A percentile compares a stretch with the other conserved stretches of the same genome.
phyloP scores from a whole-genome alignment of 2,113 vertebrate species.

The Poecile atricapillus region DNA sequence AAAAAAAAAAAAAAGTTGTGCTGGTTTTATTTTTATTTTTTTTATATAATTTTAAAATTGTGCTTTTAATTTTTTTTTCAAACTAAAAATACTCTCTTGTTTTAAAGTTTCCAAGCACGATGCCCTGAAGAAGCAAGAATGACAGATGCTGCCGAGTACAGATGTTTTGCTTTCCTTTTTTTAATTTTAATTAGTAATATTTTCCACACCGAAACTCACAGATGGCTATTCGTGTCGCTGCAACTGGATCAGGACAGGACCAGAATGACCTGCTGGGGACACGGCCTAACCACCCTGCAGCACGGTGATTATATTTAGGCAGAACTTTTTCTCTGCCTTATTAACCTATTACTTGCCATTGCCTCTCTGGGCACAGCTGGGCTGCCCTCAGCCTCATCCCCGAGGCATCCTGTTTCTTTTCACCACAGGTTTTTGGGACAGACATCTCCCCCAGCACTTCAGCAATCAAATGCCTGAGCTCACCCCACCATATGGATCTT shows the following conservation, averaged over 20 bases:
- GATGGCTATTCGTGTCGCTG: constrained; percentile 15
- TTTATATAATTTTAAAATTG: constrained; percentile 33
- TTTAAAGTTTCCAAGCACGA: constrained; percentile 63
- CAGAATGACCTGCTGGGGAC: constrained; percentile 1
- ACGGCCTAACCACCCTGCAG: neutral
- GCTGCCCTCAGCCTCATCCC: neutral
- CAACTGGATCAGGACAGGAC: neutral
- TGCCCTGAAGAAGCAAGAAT: constrained; percentile 61
- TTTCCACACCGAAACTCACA: constrained; percentile 58
- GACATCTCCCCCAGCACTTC: neutral
- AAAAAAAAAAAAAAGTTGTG: neutral
- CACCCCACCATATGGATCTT: neutral
- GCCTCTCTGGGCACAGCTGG: neutral
- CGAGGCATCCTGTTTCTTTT: neutral
- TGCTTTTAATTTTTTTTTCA: constrained; percentile 34
- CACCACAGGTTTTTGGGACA: neutral
- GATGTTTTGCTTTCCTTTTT: constrained; percentile 54
- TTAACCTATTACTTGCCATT: constrained; percentile 4
- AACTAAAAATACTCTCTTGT: constrained; percentile 50
- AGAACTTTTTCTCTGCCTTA: neutral
- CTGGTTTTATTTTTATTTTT: neutral
- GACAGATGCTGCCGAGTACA: constrained; percentile 54
- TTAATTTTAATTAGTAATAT: constrained; percentile 62
- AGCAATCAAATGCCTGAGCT: neutral
- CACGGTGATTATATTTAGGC: neutral